These are phyloP conservation scores for Bradypus variegatus DNA, from an alignment of 2,797 vertebrate species.

Conservation along the genomic window DNA sequence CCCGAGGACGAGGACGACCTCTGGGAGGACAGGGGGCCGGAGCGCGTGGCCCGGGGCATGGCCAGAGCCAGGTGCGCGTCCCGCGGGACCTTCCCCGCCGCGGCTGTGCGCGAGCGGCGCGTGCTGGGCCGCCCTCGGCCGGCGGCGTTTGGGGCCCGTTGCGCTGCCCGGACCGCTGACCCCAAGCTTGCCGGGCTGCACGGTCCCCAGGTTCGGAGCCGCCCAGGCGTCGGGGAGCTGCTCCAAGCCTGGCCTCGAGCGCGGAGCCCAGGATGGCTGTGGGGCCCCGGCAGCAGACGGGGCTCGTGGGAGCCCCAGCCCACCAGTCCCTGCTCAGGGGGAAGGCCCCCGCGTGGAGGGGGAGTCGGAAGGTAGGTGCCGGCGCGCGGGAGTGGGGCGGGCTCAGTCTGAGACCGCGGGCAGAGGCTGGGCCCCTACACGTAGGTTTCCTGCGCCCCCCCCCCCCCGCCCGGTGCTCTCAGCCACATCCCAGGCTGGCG, in stretches of 20 bases:
- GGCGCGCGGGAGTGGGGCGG: too few relatives aligned
- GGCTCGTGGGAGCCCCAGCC: slow-evolving; percentile 29
- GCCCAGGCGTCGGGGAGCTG: slow-evolving; percentile 81
- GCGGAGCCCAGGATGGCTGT: slow-evolving; percentile 75
- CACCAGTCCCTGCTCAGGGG: neutral
- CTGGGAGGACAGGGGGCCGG: slow-evolving; percentile 93
- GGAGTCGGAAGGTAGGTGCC: slow-evolving; percentile 62
- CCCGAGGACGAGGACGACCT: slow-evolving; percentile 94
- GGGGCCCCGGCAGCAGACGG: slow-evolving; percentile 78
- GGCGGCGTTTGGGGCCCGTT: too few relatives aligned
- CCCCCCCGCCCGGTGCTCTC: neutral
- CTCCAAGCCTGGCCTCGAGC: slow-evolving; percentile 79
- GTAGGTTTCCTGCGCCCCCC: too few relatives aligned
- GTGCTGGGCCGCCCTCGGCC: neutral
- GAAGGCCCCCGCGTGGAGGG: slow-evolving; percentile 8
- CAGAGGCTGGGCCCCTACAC: too few relatives aligned
- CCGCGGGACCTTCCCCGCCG: fast-evolving
- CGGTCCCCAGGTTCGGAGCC: slow-evolving; percentile 81
- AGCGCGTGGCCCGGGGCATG: slow-evolving; percentile 85
- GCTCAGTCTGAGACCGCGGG: too few relatives aligned
- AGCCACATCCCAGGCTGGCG: neutral
- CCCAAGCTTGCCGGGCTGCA: neutral
- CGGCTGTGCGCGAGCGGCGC: neutral
- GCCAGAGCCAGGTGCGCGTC: slow-evolving; percentile 85
- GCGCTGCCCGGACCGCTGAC: too few relatives aligned